Percentiles rank a stretch among this genome's conserved stretches.
These are phyloP conservation scores for Channa striata DNA, from an alignment of 2,797 vertebrate genomes.

Conservation along the genomic window DNA sequence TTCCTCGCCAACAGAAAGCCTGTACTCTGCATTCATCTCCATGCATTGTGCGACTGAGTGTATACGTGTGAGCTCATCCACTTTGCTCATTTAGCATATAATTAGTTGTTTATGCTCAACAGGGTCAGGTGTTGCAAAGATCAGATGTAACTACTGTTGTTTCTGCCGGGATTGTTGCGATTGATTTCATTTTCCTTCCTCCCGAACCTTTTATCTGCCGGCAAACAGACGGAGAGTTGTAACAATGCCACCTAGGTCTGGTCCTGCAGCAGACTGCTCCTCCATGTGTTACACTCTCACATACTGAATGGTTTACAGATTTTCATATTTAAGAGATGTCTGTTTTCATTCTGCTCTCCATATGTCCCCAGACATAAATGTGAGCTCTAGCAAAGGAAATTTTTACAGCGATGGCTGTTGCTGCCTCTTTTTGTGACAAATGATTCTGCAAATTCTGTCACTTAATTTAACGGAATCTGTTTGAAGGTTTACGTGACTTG, in stretches of 20 bases:
- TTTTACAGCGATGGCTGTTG: background rate
- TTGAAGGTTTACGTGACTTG: constrained; percentile 18
- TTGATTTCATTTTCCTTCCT: constrained; percentile 65
- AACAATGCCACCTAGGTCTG: constrained; percentile 70
- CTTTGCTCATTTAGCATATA: constrained; percentile 69
- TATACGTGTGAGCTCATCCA: constrained; percentile 24
- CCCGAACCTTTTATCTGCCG: constrained; percentile 60
- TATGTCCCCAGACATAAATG: constrained; percentile 55
- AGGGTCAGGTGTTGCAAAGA: constrained; percentile 71
- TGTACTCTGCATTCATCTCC: constrained; percentile 22
- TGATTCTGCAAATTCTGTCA: background rate
- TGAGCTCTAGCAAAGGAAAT: constrained; percentile 26
- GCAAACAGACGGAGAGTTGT: constrained; percentile 74
- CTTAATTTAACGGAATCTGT: constrained; percentile 22
- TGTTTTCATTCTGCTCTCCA: constrained; percentile 66
- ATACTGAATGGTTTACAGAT: constrained; percentile 71
- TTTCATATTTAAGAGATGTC: constrained; percentile 65
- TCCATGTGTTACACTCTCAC: constrained; percentile 75
- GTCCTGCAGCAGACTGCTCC: constrained; percentile 70
- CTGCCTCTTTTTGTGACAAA: constrained; percentile 1
- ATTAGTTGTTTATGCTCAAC: constrained; percentile 73
- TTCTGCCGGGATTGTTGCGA: constrained; percentile 50
- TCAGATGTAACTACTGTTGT: constrained; percentile 34
- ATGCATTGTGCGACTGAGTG: constrained; percentile 14
- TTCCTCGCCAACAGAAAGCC: constrained; percentile 22